Evolutionary conservation across 2,797 vertebrate genomes (phyloP), one percentile per base, ranked within the genome.

Genomic region (Pseudocheirus occidentalis): DNA sequence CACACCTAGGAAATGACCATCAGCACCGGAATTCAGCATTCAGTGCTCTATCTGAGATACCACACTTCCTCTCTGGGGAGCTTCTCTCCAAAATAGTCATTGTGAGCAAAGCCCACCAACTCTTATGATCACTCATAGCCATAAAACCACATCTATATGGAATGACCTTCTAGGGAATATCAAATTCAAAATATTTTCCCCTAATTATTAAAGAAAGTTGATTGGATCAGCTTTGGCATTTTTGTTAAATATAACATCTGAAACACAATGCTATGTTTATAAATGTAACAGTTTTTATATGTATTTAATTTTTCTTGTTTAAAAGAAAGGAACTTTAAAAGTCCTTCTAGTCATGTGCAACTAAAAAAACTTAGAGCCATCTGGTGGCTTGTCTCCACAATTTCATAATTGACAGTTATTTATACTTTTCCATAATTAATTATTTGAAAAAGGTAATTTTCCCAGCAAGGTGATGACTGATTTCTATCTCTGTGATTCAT

Each of bases 201-300:
- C 93, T 52, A 52, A 57, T 81, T 50, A 4, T 14, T 90, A 87
- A 59, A 14, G n/a, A 62, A 3, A 95, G 73, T 94, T 66, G 27
- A 55, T 31, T 18, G 93, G 50, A 90, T 55, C 57, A 90, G 94
- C 56, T 91, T 54, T 27, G 31, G 89, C 28, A 95, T 94, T 92
- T 95, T 66, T 92, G 10, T 59, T 55, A 52, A 34, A 29, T 34
- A 87, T 24, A 46, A 46, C 73, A 46, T 3, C 18, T 27, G 46
- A n/a, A 95, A 92, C 52, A 29, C 13, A 93, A n/a, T 87, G 6
- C 90, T 16, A 28, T 31, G 31, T 81, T 94, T 95, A 46, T 46
- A 92, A 14, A 94, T 24, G 18, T 4, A 92, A 95, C 90, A 13
- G 14, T 34, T 59, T 97, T 91, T 90, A 96, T 92, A 59, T 91